These are phyloP conservation scores for Lasioglossum lativentre DNA, from an alignment of 2,888 invertebrate genomes.

Conservation along the genomic window DNA sequence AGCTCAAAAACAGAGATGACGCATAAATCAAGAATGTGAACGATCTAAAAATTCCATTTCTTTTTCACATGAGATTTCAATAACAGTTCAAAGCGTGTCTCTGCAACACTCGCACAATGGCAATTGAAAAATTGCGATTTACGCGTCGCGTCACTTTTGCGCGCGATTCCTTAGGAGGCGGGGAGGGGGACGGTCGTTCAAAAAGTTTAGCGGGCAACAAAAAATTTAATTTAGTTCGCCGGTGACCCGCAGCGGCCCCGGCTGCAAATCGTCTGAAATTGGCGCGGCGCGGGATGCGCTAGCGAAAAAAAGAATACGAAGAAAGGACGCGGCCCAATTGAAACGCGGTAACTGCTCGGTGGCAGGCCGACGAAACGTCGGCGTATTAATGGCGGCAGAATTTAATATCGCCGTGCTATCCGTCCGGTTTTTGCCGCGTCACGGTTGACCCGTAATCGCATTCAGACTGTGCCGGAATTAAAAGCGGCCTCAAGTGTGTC, in stretches of 20 bases:
- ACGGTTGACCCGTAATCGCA: conserved; percentile 23
- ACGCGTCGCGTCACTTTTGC: background rate
- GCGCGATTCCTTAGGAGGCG: background rate
- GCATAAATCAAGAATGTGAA: too few species aligned
- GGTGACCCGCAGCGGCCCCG: conserved; percentile 2
- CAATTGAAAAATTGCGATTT: background rate
- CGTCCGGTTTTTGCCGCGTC: conserved; percentile 25
- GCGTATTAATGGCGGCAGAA: conserved; percentile 28
- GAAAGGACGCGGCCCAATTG: conserved; percentile 4
- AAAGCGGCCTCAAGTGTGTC: conserved; percentile 18
- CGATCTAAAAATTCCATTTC: too few species aligned
- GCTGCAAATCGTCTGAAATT: background rate
- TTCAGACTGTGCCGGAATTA: conserved; percentile 24
- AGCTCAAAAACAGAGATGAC: too few species aligned
- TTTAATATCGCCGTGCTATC: conserved; percentile 27
- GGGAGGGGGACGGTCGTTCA: background rate
- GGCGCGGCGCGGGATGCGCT: conserved; percentile 1
- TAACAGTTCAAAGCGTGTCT: background rate
- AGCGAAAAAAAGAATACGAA: background rate
- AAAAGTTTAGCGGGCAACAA: background rate
- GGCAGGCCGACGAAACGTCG: background rate
- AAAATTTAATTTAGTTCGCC: conserved; percentile 2
- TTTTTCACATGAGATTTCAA: background rate
- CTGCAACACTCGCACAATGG: background rate
- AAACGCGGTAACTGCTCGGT: conserved; percentile 8